These are phyloP conservation scores for Eulemur rufifrons DNA, from an alignment of 2,113 vertebrate species.

Conservation along the genomic window DNA sequence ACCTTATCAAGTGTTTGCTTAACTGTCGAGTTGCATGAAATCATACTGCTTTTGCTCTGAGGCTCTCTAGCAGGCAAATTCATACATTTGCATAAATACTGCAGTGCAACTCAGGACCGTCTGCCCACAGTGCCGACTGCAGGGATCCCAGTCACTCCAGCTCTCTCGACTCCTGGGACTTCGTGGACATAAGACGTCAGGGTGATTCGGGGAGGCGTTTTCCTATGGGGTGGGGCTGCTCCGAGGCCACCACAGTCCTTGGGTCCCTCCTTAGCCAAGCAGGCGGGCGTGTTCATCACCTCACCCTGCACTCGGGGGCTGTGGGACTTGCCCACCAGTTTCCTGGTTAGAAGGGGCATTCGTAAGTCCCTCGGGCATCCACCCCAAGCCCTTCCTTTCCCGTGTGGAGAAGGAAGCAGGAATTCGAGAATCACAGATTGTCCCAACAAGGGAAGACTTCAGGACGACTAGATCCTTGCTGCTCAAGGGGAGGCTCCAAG, in stretches of 20 bases:
- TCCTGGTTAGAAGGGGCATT: background rate
- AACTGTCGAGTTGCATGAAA: background rate
- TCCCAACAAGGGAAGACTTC: background rate
- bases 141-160: background rate
- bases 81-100: background rate
- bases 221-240: background rate
- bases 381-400: background rate
- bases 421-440: background rate
- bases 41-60: background rate
- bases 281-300: background rate
- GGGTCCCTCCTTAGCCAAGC: background rate
- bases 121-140: background rate
- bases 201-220: background rate
- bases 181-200: background rate
- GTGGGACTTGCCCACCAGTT: background rate
- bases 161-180: background rate
- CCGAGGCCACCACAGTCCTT: background rate
- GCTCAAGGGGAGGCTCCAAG: background rate
- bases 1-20: background rate
- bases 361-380: background rate
- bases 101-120: background rate
- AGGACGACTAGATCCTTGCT: background rate
- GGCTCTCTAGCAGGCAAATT: background rate
- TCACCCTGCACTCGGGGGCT: background rate
- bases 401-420: background rate